Evolutionary conservation across 2,888 invertebrate genomes (phyloP).

Genomic region (Ypsolopha sequella): DNA sequence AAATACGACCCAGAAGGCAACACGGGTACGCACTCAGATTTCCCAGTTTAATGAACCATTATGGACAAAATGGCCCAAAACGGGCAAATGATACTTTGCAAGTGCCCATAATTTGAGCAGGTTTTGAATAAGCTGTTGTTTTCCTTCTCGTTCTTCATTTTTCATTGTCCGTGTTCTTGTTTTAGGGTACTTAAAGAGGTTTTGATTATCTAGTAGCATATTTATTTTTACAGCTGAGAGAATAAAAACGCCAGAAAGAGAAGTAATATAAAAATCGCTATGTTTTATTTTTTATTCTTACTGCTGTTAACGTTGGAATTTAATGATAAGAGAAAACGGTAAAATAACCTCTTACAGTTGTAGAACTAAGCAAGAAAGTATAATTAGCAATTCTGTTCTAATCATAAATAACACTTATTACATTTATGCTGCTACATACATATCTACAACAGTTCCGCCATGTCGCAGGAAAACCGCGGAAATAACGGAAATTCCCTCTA

Average conservation of each 20-base stretch:
- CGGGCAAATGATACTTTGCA: slow-evolving; percentile 34
- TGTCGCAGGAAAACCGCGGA: slow-evolving; percentile 18
- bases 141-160: background rate
- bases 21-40: slow-evolving; percentile 35
- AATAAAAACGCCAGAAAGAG: too few relatives aligned
- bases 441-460: slow-evolving; percentile 19
- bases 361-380: background rate
- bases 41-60: slow-evolving; percentile 49
- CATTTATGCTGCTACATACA: background rate
- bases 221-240: too few relatives aligned
- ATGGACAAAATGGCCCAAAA: slow-evolving; percentile 25
- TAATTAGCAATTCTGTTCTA: background rate
- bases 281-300: too few relatives aligned
- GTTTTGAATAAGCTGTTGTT: slow-evolving; percentile 10
- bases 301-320: too few relatives aligned
- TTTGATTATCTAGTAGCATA: background rate
- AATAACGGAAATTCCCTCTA: slow-evolving; percentile 15
- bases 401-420: background rate
- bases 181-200: background rate
- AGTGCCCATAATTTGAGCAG: slow-evolving; percentile 21
- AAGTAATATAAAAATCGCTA: too few relatives aligned
- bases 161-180: too few relatives aligned
- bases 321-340: background rate
- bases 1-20: slow-evolving; percentile 18
- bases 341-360: background rate